Conservation (phyloP, 1,140 invertebrate genomes). For the Amphibalanus amphitrite region DNA sequence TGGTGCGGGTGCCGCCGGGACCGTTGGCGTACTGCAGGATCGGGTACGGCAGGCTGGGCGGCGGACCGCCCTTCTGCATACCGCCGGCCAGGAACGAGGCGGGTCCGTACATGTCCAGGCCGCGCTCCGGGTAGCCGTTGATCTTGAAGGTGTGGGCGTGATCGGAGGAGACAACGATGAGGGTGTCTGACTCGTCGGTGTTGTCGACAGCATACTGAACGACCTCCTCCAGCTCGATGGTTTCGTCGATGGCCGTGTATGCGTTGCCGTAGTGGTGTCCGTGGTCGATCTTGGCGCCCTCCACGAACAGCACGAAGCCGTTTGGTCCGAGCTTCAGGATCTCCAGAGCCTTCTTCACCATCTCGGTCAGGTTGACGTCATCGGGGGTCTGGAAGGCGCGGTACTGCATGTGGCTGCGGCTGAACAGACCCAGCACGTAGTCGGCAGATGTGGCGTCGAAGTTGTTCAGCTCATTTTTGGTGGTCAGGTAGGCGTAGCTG, state of each 20-base stretch:
- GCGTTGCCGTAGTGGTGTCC: constrained; percentile 70
- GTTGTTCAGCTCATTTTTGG: constrained; percentile 29
- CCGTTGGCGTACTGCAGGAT: constrained; percentile 66
- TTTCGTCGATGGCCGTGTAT: constrained; percentile 57
- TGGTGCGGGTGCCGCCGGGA: constrained; percentile 25
- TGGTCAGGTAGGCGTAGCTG: constrained; percentile 47
- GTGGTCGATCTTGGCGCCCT: constrained; percentile 46
- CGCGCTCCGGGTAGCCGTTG: constrained; percentile 50
- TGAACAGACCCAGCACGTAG: constrained; percentile 47
- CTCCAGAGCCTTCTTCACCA: constrained; percentile 19
- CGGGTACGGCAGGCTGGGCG: constrained; percentile 45
- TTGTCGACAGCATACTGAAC: constrained; percentile 33
- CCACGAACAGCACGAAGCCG: constrained; percentile 19
- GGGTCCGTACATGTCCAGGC: constrained; percentile 38
- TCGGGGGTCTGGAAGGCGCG: constrained; percentile 32
- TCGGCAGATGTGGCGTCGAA: constrained; percentile 36
- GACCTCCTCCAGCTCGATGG: constrained; percentile 42
- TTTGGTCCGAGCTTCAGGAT: constrained; percentile 14
- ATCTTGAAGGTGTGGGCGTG: constrained; percentile 53
- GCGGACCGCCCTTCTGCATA: constrained; percentile 7
- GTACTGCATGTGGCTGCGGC: constrained; percentile 43
- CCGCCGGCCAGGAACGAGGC: not conserved
- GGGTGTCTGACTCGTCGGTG: constrained; percentile 38
- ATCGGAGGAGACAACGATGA: constrained; percentile 46
- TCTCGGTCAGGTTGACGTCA: constrained; percentile 16